A percentile compares a stretch with the other conserved stretches of the same genome.
These are phyloP conservation scores for Hypanus sabinus DNA, from an alignment of 2,113 vertebrate species.

Conservation along the genomic window DNA sequence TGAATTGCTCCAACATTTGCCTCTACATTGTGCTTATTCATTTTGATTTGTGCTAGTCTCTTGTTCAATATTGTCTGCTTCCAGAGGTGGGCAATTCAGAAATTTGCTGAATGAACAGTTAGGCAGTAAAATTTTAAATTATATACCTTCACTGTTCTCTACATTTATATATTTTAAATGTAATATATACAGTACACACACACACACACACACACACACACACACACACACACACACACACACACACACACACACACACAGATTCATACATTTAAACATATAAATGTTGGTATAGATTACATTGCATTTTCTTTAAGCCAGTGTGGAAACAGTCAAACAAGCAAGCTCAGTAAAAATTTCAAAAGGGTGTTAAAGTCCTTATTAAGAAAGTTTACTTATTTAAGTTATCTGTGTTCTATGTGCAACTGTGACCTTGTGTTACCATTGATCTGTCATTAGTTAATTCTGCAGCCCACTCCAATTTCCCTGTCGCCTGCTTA, in stretches of 20 bases:
- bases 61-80: background rate
- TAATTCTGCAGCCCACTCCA: background rate
- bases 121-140: background rate
- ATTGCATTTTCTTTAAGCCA: background rate
- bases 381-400: background rate
- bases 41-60: background rate
- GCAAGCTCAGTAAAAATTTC: background rate
- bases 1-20: background rate
- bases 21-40: background rate
- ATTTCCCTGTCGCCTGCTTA: background rate
- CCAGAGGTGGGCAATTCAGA: background rate
- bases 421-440: background rate
- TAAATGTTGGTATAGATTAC: background rate
- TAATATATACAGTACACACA: too few species aligned
- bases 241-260: too few species aligned
- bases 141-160: too few species aligned
- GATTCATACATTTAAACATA: background rate
- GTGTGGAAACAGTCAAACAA: background rate
- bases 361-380: background rate
- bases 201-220: too few species aligned
- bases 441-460: background rate
- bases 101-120: background rate
- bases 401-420: background rate
- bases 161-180: too few species aligned
- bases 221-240: too few species aligned